Base-by-base conservation (phyloP, 1,140 invertebrate genomes). In the Atta texana region DNA sequence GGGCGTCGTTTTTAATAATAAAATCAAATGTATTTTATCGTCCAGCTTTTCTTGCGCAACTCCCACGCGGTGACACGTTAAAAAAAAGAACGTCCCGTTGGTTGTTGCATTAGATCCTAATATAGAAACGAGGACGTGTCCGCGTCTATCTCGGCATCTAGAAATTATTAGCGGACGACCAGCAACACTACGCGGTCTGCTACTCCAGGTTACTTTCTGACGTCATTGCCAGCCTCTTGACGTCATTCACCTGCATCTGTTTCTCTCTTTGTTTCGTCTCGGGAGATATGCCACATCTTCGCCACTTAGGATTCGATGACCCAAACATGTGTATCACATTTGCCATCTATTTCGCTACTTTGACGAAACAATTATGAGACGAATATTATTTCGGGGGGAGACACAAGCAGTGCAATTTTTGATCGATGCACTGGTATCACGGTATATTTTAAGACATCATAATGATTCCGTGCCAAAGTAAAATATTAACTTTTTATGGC, bases 221-320 rank as follows among this genome's bases (percentile, higher is more conserved):
- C 93, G 93, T 93, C 93, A 93, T 84, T 59, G 63, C 72, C 76
- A 88, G 86, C 85, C 82, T 85, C 87, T 88, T 92, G 91, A 93
- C 92, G 92, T 93, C 92, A 93, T 91, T 91, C 87, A 93, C 86
- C 91, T 92, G 91, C 88, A 63, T 61, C 78, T 64, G n/a, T 86
- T 78, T 80, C 71, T 86, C 84, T 69, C 55, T 74, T 64, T 31
- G 82, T 76, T 63, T 80, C 84, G 63, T 49, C 69, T 64, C 34
- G 59, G 8, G 66, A 69, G 21, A 24, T 77, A 21, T 39, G 16
- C 55, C 24, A n/a, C 31, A 18, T 21, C 55, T 59, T 18, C 44
- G 49, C 53, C 49, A 31, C 74, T 55, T 51, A 31, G 71, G 28
- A 44, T 59, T 88, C 53, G 68, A 84, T 85, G 55, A 66, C 21